Evolutionary conservation across 1,140 invertebrate genomes (phyloP), one percentile per base, ranked within the genome.

Genomic region (Luehdorfia chinensis): DNA sequence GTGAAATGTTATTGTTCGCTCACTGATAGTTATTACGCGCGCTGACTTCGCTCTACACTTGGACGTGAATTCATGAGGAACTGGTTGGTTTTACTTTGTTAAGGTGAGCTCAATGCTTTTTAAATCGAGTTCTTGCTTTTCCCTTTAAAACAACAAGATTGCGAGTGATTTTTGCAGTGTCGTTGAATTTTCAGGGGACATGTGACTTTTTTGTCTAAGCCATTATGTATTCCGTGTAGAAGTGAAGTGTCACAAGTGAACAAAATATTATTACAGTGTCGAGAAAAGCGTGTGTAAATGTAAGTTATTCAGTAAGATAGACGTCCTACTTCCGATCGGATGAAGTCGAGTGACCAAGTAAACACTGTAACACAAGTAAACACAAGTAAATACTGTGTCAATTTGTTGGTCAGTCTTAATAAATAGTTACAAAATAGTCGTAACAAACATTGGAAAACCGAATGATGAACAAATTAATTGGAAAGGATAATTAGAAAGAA

Each of bases 1-100:
- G 81, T 84, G 81, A 85, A 79, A 81, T 85, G 79, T 71, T 67
- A 63, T 56, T 75, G 65, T 71, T 68, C 59, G 62, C 50, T 50
- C 46, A 56, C 59, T 80, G 63, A 83, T 61, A 62, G 47, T 30
- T 43, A 37, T 16, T 37, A 41, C 49, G 58, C 58, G 41, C 49
- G 45, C 54, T 46, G 36, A 50, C 55, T 51, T 64, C 51, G 52
- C 62, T 59, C 58, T 59, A 47, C 41, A 51, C 60, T 66, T 59
- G 61, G 55, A 64, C 55, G 51, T 28, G 34, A 61, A 73, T 81
- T 72, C 71, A 83, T 83, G 78, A 79, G 62, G 71, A 66, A 64
- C 62, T 73, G 61, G 47, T 66, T 48, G 55, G 46, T 66, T 69
- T 52, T 50, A 47, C 59, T 73, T 70, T 67, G 37, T 59, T 72